Base-by-base conservation (phyloP, 1,140 invertebrate species). In the Octopus sinensis region DNA sequence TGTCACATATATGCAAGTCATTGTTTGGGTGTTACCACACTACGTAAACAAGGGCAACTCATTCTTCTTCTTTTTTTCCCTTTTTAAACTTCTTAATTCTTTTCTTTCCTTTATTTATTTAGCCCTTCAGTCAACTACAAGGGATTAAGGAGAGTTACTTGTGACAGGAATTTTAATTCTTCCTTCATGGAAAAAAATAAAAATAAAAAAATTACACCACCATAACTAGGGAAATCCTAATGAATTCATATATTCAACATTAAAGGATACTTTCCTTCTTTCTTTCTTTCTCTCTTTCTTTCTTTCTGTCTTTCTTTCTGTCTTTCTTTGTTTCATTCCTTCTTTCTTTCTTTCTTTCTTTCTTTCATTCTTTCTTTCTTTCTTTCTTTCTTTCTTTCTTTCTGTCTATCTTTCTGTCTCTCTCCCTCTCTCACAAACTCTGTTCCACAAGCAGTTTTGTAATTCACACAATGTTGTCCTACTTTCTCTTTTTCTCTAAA, bases 321-420 rank as follows among this genome's bases (percentile, higher is more conserved):
- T 17, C 7, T 13, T 6, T 73, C 7, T 73, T 73, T 6, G 6
- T 13, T 0, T 12, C 5, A 5, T 3, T 13, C 7, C 0, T 73
- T 7, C 9, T 73, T 13, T 73, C 68, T 10, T 3, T 73, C 68
- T 71, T 3, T 62, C 56, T 62, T 62, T 62, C 56, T 62, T 62
- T 62, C 17, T 62, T 1, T 17, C 17, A 2, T 62, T 17, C 17
- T 62, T 62, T 17, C 17, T 62, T 62, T 17, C 17, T 62, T 0
- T 62, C 56, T 62, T 62, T 62, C 56, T 62, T 62, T 62, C 56
- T 62, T 62, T 62, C 56, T 62, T 62, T 62, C 56, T 62, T 62
- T 1, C 56, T 62, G 1, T 62, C 56, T 62, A 12, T 62, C 56
- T 62, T 62, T 62, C 17, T 62, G 9, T 62, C 56, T 62, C 17